phyloP scores from a whole-genome alignment of 64 coral and sea anemone genomes.

The Porites australiensis region DNA sequence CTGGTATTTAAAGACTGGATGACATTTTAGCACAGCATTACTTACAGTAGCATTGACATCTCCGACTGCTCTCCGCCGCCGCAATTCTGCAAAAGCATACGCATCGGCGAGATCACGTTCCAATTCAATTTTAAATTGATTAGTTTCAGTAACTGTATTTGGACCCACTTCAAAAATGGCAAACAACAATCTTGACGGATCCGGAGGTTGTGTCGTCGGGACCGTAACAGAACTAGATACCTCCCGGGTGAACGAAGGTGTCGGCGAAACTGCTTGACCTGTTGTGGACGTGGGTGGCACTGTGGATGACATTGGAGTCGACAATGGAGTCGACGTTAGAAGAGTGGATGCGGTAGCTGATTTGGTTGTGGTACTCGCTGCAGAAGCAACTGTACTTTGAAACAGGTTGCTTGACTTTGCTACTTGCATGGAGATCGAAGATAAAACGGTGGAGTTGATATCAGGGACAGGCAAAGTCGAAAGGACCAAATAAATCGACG shows the following conservation, averaged over 20 bases:
- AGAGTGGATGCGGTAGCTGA: too few relatives aligned
- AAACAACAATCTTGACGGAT: slow-evolving; percentile 9
- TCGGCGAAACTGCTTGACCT: not conserved
- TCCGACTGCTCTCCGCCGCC: slow-evolving; percentile 50
- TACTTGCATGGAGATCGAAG: not conserved
- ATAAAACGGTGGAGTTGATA: not conserved
- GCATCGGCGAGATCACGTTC: slow-evolving; percentile 43
- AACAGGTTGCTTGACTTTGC: not conserved
- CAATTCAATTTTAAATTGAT: slow-evolving; percentile 28
- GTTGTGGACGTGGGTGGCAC: not conserved
- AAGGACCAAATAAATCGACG: not conserved
- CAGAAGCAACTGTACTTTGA: not conserved
- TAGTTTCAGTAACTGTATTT: slow-evolving; percentile 12
- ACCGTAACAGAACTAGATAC: slow-evolving; percentile 40
- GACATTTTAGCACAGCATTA: not conserved
- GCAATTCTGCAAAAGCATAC: slow-evolving; percentile 3
- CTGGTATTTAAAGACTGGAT: too few relatives aligned
- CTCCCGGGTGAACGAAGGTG: not conserved
- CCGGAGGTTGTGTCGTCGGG: slow-evolving; percentile 38
- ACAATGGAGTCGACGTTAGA: not conserved
- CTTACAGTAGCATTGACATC: slow-evolving; percentile 78
- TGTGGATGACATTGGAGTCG: not conserved
- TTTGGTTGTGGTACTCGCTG: not conserved
- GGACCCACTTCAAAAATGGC: slow-evolving; percentile 10
- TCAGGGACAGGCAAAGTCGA: slow-evolving; percentile 1